Evolutionary conservation across 2,797 vertebrate genomes (phyloP), one percentile per base, ranked within the genome.

Genomic region (Silurus lanzhouensis): DNA sequence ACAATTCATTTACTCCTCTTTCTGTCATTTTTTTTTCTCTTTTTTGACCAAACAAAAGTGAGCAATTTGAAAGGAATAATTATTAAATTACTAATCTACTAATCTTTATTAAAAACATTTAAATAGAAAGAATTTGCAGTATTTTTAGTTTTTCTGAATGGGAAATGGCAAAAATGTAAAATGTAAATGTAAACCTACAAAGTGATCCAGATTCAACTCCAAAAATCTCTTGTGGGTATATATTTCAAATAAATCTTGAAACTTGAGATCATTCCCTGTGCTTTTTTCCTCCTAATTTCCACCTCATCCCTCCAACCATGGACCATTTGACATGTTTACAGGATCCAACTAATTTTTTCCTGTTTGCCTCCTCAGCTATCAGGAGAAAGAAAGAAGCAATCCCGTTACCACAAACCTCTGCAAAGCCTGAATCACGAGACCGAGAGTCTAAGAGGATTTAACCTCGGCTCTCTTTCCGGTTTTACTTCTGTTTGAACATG

Each of bases 341-440:
- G 72, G 76, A 52, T 72, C 68, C 52, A 83, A 57, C 57, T 60
- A 25, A 57, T 57, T 66, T 77, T 85, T 89, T 89, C 85, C 84
- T 84, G 84, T 87, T 87, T 83, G 64, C 63, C 31, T 83, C 17
- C 57, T 77, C 31, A 8, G 64, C 75, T 31, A 83, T 87, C 79
- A 61, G 78, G 9, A 22, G 14, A 14, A 67, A 25, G 5, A 85
- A 76, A 64, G 76, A 74, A 60, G 48, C 64, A 74, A 80, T 10
- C 76, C 63, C 7, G 27, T 77, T 14, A 84, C 82, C 52, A 80
- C 44, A 38, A 48, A 48, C 71, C 68, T 85, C 70, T 60, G 76
- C 67, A 63, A 46, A 58, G 55, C 70, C 61, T 46, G 74, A 48
- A 48, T 87, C 77, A 82, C 52, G 58, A 83, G 76, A 70, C n/a